Base-by-base conservation (phyloP, 2,113 vertebrate species). In the Lynx canadensis region DNA sequence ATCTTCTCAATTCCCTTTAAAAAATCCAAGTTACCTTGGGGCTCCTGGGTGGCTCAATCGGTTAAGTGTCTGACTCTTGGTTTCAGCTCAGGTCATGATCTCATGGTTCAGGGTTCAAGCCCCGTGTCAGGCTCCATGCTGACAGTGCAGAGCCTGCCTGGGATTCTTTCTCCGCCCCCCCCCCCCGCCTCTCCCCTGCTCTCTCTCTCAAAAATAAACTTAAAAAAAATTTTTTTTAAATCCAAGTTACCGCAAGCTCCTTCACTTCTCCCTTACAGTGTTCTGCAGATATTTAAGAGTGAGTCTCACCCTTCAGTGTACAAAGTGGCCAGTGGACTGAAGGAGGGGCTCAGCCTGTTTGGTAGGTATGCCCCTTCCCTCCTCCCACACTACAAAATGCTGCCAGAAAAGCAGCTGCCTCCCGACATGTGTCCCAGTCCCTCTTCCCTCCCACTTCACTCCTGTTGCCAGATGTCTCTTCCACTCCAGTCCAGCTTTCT, bases 281-380 rank as follows among this genome's bases (percentile, higher is more conserved):
- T 99, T 45, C 98, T 99, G 57, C 99, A 99, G 98, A 99, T 99
- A 98, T 99, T 99, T 98, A 99, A 99, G 98, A 99, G 99, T 73
- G 99, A 99, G 79, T 98, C 99, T n/a, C 99, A 99, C 92, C 99
- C 99, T 65, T 99, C 99, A 0, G 99, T 99, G 81, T 99, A 99
- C 98, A 99, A 99, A 98, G 98, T 99, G 74, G 98, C 99, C 91
- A 99, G 99, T 66, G 99, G 99, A 90, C 98, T 99, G 98, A 99
- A 99, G 98, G 99, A 99, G 98, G 99, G 99, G 80, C 99, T 99
- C 94, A 99, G 99, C 97, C 99, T 99, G 91, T 99, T 99, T 73
- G 99, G 99, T 99, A 98, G 95, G 98, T 98, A 11, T 92, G 41
- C 36, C 74, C 82, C 16, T 0, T 55, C 21, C 45, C 16, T 97